Evolutionary conservation across 2,888 invertebrate genomes (phyloP).

Genomic region (Exocentrus adspersus): DNA sequence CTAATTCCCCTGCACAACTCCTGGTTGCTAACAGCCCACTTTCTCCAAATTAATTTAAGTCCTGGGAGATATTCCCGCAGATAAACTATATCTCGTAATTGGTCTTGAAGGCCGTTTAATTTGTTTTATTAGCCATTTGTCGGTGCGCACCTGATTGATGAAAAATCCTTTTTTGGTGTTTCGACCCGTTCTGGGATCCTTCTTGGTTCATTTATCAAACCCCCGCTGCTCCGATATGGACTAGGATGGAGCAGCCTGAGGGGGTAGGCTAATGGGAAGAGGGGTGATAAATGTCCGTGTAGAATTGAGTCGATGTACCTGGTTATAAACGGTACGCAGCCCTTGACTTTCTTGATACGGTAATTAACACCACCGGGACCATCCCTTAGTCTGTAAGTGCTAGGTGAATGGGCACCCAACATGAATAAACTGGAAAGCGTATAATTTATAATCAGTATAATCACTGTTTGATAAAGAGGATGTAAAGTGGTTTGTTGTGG

Average conservation of each 20-base stretch:
- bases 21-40: too few species aligned
- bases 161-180: conserved; percentile 2
- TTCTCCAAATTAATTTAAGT: neutral
- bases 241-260: neutral
- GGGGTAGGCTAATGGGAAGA: neutral
- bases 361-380: too few species aligned
- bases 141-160: conserved; percentile 2
- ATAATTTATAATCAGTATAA: too few species aligned
- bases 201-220: neutral
- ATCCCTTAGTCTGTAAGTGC: too few species aligned
- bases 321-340: too few species aligned
- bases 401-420: too few species aligned
- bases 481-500: too few species aligned
- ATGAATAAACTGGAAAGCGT: too few species aligned
- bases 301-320: too few species aligned
- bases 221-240: neutral
- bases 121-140: conserved; percentile 14
- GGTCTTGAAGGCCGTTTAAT: conserved; percentile 11
- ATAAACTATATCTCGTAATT: conserved; percentile 18
- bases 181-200: neutral
- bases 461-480: too few species aligned
- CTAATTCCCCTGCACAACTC: too few species aligned
- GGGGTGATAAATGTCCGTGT: neutral
- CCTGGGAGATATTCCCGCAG: conserved; percentile 10
- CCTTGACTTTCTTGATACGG: too few species aligned